phyloP scores from a whole-genome alignment of 2,113 vertebrate species.

The Paedocypris sp. region DNA sequence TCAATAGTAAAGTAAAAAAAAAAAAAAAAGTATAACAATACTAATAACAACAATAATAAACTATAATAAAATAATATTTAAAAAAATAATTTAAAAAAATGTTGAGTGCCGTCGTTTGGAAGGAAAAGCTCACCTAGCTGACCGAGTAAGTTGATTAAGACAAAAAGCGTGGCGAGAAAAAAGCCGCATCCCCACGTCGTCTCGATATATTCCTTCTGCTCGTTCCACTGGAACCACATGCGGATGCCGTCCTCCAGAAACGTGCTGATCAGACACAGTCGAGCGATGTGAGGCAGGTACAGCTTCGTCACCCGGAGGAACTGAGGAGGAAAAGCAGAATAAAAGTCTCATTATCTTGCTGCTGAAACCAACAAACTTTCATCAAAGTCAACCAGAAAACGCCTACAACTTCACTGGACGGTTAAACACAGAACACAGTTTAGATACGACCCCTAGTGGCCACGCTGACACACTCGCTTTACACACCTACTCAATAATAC shows the following conservation, averaged over 20 bases:
- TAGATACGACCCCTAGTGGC: too few species aligned
- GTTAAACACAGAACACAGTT: too few species aligned
- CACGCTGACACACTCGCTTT: too few species aligned
- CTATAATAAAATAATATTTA: background rate
- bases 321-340: constrained; percentile 40
- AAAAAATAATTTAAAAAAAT: background rate
- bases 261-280: constrained; percentile 85
- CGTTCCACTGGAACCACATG: constrained; percentile 89
- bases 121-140: constrained; percentile 69
- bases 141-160: constrained; percentile 78
- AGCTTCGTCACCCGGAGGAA: constrained; percentile 83
- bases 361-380: too few species aligned
- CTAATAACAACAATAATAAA: too few species aligned
- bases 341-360: background rate
- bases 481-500: too few species aligned
- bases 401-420: too few species aligned
- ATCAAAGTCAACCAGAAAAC: too few species aligned
- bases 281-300: constrained; percentile 80
- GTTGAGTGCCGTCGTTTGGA: background rate
- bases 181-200: constrained; percentile 77
- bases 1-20: too few species aligned
- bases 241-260: constrained; percentile 86
- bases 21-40: background rate
- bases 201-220: constrained; percentile 85
- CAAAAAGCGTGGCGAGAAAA: constrained; percentile 74